phyloP scores from a whole-genome alignment of 2,888 invertebrate species.

The Urechis unicinctus region DNA sequence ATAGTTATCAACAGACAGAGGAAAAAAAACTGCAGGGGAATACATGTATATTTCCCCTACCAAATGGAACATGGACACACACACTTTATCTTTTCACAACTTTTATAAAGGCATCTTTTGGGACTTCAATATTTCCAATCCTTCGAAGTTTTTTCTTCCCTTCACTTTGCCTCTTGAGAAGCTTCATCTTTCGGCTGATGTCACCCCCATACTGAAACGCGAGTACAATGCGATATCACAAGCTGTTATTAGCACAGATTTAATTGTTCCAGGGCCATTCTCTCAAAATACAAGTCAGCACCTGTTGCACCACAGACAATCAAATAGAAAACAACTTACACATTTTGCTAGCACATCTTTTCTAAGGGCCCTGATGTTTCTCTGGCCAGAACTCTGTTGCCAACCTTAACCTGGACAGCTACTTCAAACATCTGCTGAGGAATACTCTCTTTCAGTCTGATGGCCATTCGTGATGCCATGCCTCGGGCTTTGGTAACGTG shows the following conservation, averaged over 20 bases:
- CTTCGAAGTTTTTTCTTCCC: constrained; percentile 90
- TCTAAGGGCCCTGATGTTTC: constrained; percentile 78
- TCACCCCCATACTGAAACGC: constrained; percentile 71
- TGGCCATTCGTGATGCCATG: constrained; percentile 56
- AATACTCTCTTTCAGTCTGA: constrained; percentile 73
- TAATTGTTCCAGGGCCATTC: no score
- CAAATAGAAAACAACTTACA: constrained; percentile 56
- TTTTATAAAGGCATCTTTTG: constrained; percentile 88
- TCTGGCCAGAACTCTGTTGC: constrained; percentile 72
- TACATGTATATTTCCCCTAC: no score
- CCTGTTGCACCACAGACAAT: background rate
- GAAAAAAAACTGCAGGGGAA: no score
- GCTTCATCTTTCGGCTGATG: constrained; percentile 78
- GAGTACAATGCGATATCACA: background rate
- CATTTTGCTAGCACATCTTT: constrained; percentile 92
- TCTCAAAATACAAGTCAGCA: background rate
- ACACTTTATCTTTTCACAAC: constrained; percentile 66
- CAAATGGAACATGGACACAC: no score
- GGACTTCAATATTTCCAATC: constrained; percentile 84
- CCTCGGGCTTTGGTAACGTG: constrained; percentile 60
- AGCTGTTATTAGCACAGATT: no score
- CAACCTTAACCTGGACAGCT: constrained; percentile 77
- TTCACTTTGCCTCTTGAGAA: constrained; percentile 81
- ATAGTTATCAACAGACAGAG: no score
- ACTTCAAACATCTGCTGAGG: constrained; percentile 80